Conservation (phyloP, 2,797 vertebrate species). For the Buceros bicornis region DNA sequence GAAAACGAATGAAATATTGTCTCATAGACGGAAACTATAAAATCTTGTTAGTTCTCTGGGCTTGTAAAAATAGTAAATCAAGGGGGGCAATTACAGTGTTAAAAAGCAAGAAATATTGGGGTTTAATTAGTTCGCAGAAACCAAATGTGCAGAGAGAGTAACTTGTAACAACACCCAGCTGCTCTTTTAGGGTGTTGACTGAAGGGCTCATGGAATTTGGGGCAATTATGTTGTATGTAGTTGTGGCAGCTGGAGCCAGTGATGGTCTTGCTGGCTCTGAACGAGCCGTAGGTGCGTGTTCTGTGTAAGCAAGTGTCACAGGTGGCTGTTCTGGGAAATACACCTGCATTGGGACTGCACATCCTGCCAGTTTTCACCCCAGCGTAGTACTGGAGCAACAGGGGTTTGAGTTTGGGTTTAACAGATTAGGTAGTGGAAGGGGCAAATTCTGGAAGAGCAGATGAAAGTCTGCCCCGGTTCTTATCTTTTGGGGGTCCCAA, state of each 20-base stretch:
- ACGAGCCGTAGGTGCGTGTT: accelerated
- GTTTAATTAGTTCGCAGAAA: neutral
- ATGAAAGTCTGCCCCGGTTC: neutral
- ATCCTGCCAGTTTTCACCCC: too few relatives aligned
- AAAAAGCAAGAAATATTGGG: neutral
- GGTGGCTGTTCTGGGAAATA: neutral
- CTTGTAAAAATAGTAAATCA: neutral
- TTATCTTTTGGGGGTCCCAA: neutral
- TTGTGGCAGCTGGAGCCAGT: neutral
- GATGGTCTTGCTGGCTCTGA: neutral
- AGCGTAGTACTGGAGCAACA: neutral
- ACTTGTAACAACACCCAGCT: neutral
- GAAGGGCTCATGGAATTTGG: neutral
- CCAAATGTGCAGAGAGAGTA: neutral
- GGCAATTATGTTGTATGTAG: too few relatives aligned
- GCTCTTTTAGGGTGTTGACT: neutral
- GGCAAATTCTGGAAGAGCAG: neutral
- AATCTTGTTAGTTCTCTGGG: neutral
- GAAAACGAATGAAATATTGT: neutral
- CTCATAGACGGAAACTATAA: neutral
- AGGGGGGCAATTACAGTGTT: neutral
- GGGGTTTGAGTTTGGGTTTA: neutral
- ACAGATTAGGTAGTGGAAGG: neutral
- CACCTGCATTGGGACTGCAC: too few relatives aligned
- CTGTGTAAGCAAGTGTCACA: neutral